Evolutionary conservation across 2,888 invertebrate genomes (phyloP).

Genomic region (Ganaspis brasiliensis): DNA sequence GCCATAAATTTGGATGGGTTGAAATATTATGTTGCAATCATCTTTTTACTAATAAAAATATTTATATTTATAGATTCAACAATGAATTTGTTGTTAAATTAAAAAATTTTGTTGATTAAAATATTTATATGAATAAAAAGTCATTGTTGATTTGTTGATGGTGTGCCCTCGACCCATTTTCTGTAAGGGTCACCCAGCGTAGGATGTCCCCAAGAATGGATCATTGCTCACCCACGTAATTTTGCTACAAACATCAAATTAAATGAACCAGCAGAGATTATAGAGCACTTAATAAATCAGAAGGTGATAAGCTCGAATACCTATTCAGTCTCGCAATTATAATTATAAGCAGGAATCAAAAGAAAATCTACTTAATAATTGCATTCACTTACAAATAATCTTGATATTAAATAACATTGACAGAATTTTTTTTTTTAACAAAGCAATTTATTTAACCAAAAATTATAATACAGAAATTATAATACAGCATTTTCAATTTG

Average conservation of each 20-base stretch:
- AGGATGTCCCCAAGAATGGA: constrained; percentile 2
- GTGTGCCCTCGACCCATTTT: constrained; percentile 20
- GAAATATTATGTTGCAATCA: too few relatives aligned
- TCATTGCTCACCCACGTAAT: constrained; percentile 8
- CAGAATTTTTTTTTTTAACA: background rate
- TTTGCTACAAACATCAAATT: constrained; percentile 1
- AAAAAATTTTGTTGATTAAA: too few relatives aligned
- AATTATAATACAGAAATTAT: too few relatives aligned
- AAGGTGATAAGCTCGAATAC: background rate
- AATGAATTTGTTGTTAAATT: too few relatives aligned
- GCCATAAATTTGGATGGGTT: too few relatives aligned
- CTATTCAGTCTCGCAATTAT: background rate
- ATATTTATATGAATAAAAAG: too few relatives aligned
- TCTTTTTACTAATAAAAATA: too few relatives aligned
- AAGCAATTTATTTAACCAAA: too few relatives aligned
- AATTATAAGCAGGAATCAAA: background rate
- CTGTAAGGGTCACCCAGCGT: background rate
- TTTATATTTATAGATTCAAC: too few relatives aligned
- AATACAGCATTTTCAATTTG: too few relatives aligned
- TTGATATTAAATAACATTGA: too few relatives aligned
- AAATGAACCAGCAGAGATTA: background rate
- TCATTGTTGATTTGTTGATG: background rate
- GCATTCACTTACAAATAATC: background rate
- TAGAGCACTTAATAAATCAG: constrained; percentile 10
- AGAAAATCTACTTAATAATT: background rate